Base-by-base conservation (phyloP, 1,140 invertebrate species). In the Muscidifurax raptorellus region DNA sequence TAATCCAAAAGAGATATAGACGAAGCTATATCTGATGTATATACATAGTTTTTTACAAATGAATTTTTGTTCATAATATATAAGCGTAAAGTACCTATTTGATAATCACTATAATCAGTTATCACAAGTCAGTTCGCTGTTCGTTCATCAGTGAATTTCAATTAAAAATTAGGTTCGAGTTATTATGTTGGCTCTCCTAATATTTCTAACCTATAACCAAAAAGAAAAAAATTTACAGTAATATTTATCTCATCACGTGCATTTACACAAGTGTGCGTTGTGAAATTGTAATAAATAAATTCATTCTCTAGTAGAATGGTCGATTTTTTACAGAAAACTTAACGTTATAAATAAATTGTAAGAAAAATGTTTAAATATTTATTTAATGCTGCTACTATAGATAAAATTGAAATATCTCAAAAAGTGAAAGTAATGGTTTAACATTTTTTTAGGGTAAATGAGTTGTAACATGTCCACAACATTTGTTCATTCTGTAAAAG, bases 401-500 rank as follows among this genome's bases (percentile, higher is more conserved):
- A 28, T 18, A 13, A 27, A 30, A 69, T 28, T 30, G 10, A 13
- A n/a, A n/a, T n/a, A n/a, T n/a, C n/a, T n/a, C n/a, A n/a, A 69
- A 59, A 59, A 59, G 52, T n/a, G 18, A 59, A 22, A 59, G 18
- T 7, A 59, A 59, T n/a, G 18, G 5, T 59, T n/a, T 69, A 13
- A 13, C 7, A 27, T 69, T 40, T 67, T 85, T 85, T 80, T 71
- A 85, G 83, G 27, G 67, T 47, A 28, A 72, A 80, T 85, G 69
- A 80, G 67, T 85, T 0, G 22, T 75, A 81, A 52, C 79, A 91
- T 91, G 90, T 88, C 87, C 83, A 85, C 87, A 66, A 88, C 86
- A 78, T 95, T 95, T 91, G 93, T 94, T 86, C 96, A 96, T 92
- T 96, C 96, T 66, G 90, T 96, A 64, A 96, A 95, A 94, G 96